Evolutionary conservation across 1,140 invertebrate genomes (phyloP).

Genomic region (Habropoda laboriosa): DNA sequence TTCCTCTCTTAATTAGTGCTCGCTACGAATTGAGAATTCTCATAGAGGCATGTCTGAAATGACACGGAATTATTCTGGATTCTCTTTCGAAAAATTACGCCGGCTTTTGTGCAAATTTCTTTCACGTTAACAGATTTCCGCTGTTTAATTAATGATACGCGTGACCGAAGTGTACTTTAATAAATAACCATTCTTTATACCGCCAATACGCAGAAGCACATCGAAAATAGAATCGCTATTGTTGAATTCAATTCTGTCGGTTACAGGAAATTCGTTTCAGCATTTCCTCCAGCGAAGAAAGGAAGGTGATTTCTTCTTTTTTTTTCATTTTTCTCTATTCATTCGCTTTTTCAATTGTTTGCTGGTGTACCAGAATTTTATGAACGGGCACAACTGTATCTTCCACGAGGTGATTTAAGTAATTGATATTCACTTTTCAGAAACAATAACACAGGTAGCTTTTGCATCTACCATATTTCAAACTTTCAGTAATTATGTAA

Average conservation of each 20-base stretch:
- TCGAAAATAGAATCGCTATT: not conserved
- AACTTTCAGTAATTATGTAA: no score
- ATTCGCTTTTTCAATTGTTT: no score
- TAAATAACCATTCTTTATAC: not conserved
- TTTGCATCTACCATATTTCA: no score
- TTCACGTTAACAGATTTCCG: not conserved
- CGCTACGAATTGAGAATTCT: not conserved
- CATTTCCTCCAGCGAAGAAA: no score
- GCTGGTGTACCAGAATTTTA: no score
- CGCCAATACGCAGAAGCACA: not conserved
- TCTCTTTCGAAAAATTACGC: not conserved
- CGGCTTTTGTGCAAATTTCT: not conserved
- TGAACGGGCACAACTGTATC: no score
- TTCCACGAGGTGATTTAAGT: no score
- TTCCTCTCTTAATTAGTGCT: conserved; percentile 16
- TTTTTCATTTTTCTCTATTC: no score
- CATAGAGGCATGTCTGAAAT: not conserved
- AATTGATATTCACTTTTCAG: no score
- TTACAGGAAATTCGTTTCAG: no score
- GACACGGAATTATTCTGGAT: conserved; percentile 8
- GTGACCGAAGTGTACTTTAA: not conserved
- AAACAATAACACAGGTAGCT: no score
- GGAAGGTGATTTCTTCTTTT: no score
- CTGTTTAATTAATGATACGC: conserved; percentile 1
- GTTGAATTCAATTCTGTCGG: not conserved